Evolutionary conservation across 2,888 invertebrate species (phyloP), one percentile per base, ranked within the genome.

Genomic region (Amphipoea oculea): DNA sequence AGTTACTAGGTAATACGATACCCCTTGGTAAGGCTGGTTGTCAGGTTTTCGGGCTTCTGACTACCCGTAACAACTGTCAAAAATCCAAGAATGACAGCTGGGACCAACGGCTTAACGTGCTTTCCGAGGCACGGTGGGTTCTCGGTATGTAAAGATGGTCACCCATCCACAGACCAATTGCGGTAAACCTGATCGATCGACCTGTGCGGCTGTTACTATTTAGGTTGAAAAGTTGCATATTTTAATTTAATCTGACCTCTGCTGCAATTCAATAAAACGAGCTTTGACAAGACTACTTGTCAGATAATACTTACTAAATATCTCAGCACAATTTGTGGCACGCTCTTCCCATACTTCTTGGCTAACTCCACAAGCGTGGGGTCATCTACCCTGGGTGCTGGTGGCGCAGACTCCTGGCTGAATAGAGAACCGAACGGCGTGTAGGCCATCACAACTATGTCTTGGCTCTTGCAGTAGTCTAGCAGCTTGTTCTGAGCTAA

Each of bases 381-480:
- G 74, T 97, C 96, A 45, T 96, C 78, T 0, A 96, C 95, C 0
- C 96, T 96, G 57, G 95, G 93, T 0, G 96, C 94, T 2, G 95
- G 94, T 0, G 91, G 81, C 0, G 84, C 86, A 60, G 95, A 92
- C 4, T 91, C 91, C 0, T 94, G 92, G 48, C 94, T 95, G 63
- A 97, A 97, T 0, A 95, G 79, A 0, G 97, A 94, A 0, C 98
- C 98, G 54, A 98, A 96, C 0, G 98, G 98, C 73, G 97, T 97
- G 93, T 98, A 98, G 1, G 94, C 98, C 94, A 95, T 97, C 78
- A 98, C 93, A 0, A 96, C 94, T 51, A 98, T 97, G n/a, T 95
- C 94, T n/a, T 97, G 95, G 20, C 95, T 90, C 75, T 97, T 96
- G 93, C 98, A 97, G 89, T 97, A 98, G 2, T 97, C 95, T 9